phyloP scores from a whole-genome alignment of 1,140 invertebrate species.

The Drosophila mauritiana region DNA sequence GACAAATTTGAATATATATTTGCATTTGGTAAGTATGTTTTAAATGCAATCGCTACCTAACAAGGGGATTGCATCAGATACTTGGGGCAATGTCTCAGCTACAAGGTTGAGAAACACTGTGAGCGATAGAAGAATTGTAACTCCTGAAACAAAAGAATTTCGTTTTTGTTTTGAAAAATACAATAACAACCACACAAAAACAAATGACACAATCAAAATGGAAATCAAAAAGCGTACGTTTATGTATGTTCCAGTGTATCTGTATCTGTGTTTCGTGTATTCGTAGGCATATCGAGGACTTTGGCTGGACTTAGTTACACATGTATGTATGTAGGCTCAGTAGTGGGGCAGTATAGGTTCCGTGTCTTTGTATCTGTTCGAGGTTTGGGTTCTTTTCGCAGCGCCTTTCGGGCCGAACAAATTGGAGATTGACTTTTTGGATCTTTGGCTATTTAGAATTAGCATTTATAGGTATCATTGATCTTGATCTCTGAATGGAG shows the following conservation, averaged over 20 bases:
- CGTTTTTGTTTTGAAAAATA: slow-evolving; percentile 77
- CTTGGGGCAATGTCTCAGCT: slow-evolving; percentile 97
- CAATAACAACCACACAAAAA: slow-evolving; percentile 75
- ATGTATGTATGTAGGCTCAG: slow-evolving; percentile 27
- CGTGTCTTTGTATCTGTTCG: slow-evolving; percentile 38
- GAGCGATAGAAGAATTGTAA: slow-evolving; percentile 99
- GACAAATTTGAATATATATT: slow-evolving; percentile 84
- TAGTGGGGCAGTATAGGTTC: slow-evolving; percentile 34
- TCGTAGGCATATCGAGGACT: slow-evolving; percentile 52
- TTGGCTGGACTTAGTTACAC: slow-evolving; percentile 14
- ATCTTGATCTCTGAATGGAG: slow-evolving; percentile 62
- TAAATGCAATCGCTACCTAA: slow-evolving; percentile 91
- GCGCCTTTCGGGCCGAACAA: slow-evolving; percentile 12
- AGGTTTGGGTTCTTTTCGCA: slow-evolving; percentile 16
- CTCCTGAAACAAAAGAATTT: slow-evolving; percentile 94
- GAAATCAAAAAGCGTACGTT: slow-evolving; percentile 74
- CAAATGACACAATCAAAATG: slow-evolving; percentile 72
- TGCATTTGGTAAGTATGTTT: slow-evolving; percentile 80
- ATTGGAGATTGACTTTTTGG: background rate
- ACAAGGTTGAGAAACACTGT: slow-evolving; percentile 99
- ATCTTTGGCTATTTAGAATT: slow-evolving; percentile 53
- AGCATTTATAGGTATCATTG: slow-evolving; percentile 51
- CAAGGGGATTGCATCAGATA: slow-evolving; percentile 97
- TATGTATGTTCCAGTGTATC: slow-evolving; percentile 61
- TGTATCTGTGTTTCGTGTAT: slow-evolving; percentile 36